Conservation (phyloP, 2,888 invertebrate genomes). For the Deilephila elpenor region DNA sequence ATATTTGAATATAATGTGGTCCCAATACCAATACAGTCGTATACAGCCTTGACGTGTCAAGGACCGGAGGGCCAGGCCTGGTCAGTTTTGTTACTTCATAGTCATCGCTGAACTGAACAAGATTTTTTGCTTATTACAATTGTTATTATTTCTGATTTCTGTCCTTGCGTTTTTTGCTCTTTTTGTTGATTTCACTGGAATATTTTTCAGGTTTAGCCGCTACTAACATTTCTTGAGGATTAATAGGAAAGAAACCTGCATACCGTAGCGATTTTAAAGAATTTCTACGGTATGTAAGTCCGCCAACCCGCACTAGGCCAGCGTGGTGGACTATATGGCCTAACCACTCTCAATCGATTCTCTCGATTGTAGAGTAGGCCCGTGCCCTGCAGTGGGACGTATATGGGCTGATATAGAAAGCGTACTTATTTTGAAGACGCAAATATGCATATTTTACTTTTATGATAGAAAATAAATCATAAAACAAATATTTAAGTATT, state of each 20-base stretch:
- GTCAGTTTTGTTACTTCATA: conserved; percentile 16
- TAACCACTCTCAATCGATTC: too few species aligned
- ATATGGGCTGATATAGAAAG: too few species aligned
- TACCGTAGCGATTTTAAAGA: too few species aligned
- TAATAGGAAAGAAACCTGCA: neutral
- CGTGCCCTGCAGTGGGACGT: too few species aligned
- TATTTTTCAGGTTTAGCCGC: neutral
- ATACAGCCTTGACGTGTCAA: conserved; percentile 56
- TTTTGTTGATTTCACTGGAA: neutral
- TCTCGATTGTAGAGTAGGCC: too few species aligned
- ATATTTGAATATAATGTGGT: conserved; percentile 67
- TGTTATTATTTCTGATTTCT: neutral
- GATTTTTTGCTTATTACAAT: conserved; percentile 16
- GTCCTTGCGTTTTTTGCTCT: neutral
- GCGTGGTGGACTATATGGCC: too few species aligned
- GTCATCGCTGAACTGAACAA: neutral
- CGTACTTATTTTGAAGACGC: neutral
- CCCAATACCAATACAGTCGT: conserved; percentile 34
- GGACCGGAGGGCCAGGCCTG: conserved; percentile 43
- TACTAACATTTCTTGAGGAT: neutral
- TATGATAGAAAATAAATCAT: too few species aligned
- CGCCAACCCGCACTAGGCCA: too few species aligned
- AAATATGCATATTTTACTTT: too few species aligned
- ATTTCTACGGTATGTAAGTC: too few species aligned
- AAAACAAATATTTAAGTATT: too few species aligned